phyloP scores from a whole-genome alignment of 2,113 vertebrate genomes.

The Brienomyrus brachyistius region DNA sequence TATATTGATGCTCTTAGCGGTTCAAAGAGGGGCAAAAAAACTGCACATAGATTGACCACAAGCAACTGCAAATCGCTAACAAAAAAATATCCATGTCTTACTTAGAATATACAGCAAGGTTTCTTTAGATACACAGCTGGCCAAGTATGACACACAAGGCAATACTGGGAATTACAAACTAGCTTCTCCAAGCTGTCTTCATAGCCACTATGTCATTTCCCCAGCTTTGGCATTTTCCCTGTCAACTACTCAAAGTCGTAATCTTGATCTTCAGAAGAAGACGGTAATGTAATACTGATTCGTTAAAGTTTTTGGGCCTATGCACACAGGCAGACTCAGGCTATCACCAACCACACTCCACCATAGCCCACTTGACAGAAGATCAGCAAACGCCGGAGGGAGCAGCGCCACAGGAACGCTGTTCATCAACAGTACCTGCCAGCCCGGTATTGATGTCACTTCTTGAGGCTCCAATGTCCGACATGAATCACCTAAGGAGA shows the following conservation, averaged over 20 bases:
- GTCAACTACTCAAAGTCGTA: neutral
- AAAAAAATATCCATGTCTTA: neutral
- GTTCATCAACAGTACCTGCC: neutral
- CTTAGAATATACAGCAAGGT: neutral
- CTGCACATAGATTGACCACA: neutral
- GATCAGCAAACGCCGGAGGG: neutral
- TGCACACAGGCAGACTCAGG: neutral
- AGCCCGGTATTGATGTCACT: neutral
- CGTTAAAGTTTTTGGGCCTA: neutral
- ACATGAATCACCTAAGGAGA: neutral
- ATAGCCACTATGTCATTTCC: neutral
- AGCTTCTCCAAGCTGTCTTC: neutral
- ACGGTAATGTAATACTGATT: neutral
- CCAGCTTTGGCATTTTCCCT: neutral
- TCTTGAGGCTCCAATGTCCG: neutral
- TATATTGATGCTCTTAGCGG: neutral
- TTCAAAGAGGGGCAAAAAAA: neutral
- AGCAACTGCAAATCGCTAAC: neutral
- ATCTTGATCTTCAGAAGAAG: neutral
- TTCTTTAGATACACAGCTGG: neutral
- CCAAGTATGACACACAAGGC: neutral
- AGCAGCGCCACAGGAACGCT: neutral
- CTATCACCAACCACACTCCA: neutral
- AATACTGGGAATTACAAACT: neutral
- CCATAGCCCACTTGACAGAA: neutral